These are phyloP conservation scores for Pterois miles DNA, from an alignment of 2,797 vertebrate genomes.

Conservation along the genomic window DNA sequence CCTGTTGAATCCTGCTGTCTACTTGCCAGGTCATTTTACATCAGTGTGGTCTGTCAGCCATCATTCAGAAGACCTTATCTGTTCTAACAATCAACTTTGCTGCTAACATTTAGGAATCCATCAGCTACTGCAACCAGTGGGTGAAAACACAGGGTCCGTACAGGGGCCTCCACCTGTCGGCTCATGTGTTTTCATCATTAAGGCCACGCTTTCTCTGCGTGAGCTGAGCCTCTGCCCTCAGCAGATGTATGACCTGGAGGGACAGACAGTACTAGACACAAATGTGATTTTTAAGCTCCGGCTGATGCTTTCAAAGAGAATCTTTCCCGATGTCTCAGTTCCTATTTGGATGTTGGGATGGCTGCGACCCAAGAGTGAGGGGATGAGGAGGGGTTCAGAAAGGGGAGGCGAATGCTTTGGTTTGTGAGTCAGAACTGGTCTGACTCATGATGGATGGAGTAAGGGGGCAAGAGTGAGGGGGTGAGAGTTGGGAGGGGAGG, in stretches of 20 bases:
- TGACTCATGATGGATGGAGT: constrained; percentile 75
- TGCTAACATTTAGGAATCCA: not conserved
- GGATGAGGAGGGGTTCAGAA: constrained; percentile 7
- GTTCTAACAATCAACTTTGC: not conserved
- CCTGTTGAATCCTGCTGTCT: not conserved
- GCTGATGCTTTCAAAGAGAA: constrained; percentile 12
- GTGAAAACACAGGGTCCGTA: constrained; percentile 11
- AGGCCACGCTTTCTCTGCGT: constrained; percentile 4
- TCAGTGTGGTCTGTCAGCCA: not conserved
- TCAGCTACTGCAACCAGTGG: not conserved
- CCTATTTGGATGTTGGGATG: constrained; percentile 31
- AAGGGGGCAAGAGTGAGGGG: constrained; percentile 50
- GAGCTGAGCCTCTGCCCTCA: constrained; percentile 13
- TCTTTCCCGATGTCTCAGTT: constrained; percentile 40
- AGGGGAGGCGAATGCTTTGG: constrained; percentile 31
- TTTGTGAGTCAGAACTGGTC: constrained; percentile 64
- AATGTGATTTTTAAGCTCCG: constrained; percentile 55
- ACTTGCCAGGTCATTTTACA: constrained; percentile 1
- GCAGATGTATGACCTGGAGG: constrained; percentile 34
- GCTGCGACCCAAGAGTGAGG: not conserved
- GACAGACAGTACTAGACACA: constrained; percentile 17
- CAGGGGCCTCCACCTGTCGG: constrained; percentile 61
- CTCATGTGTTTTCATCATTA: constrained; percentile 68
- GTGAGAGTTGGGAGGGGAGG: constrained; percentile 60
- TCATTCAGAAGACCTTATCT: constrained; percentile 1